phyloP scores from a whole-genome alignment of 2,797 vertebrate genomes.

The Sternarchorhynchus goeldii region DNA sequence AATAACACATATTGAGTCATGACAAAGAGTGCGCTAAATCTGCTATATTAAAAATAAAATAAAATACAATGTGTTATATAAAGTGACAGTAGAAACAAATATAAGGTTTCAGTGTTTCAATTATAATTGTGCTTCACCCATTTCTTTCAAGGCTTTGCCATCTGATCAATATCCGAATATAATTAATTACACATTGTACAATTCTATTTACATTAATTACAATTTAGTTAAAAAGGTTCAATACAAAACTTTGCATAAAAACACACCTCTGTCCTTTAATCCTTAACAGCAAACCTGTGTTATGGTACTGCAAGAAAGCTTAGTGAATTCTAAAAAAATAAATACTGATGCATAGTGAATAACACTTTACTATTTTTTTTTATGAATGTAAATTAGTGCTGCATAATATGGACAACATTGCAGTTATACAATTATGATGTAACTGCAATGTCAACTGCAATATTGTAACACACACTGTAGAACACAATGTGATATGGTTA shows the following conservation, averaged over 20 bases:
- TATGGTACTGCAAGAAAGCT: constrained; percentile 3
- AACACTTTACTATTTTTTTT: not conserved
- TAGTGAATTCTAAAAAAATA: not conserved
- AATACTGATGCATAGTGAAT: not conserved
- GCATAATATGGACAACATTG: too few species aligned
- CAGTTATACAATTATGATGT: too few species aligned
- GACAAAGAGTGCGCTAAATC: constrained; percentile 73
- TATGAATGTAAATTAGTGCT: not conserved
- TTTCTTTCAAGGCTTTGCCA: constrained; percentile 5
- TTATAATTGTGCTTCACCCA: not conserved
- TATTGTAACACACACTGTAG: too few species aligned
- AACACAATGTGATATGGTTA: too few species aligned
- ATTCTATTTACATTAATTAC: constrained; percentile 44
- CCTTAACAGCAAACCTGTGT: constrained; percentile 13
- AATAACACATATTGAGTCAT: constrained; percentile 40
- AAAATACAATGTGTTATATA: constrained; percentile 61
- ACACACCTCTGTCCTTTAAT: constrained; percentile 16
- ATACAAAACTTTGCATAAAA: constrained; percentile 42
- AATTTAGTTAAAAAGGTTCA: constrained; percentile 35
- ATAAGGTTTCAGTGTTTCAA: constrained; percentile 48
- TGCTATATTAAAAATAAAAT: constrained; percentile 61
- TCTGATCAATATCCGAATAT: constrained; percentile 21
- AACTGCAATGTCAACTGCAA: too few species aligned
- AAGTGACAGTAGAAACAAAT: constrained; percentile 60
- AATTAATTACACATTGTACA: constrained; percentile 31